A percentile compares a stretch with the other conserved stretches of the same genome.
Conservation (phyloP, 2,113 vertebrate species). For the Capra hircus region DNA sequence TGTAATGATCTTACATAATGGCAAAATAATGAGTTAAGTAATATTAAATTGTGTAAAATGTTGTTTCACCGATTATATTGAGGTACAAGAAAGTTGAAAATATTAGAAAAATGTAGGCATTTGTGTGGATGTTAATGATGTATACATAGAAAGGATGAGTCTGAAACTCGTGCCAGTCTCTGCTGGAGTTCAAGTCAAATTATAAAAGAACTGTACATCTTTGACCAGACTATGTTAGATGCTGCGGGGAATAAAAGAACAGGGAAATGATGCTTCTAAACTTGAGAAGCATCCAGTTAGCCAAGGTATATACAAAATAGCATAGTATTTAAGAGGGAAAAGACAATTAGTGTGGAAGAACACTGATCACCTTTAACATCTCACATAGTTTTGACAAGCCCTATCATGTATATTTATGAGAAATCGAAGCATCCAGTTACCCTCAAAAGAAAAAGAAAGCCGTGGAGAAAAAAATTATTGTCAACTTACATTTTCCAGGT, state of each 20-base stretch:
- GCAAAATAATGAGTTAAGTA: background rate
- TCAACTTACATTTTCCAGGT: slow-evolving; percentile 68
- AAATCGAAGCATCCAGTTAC: background rate
- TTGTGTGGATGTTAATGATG: background rate
- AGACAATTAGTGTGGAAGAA: background rate
- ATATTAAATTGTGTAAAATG: background rate
- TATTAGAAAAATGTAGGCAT: background rate
- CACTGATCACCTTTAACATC: background rate
- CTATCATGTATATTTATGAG: background rate
- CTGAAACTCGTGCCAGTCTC: background rate
- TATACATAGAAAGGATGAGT: background rate
- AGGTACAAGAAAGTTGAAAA: background rate
- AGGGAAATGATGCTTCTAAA: background rate
- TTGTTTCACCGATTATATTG: background rate
- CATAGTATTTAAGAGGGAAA: background rate
- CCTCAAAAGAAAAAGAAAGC: background rate
- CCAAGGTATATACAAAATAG: background rate
- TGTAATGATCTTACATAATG: background rate
- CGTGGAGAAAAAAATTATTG: background rate
- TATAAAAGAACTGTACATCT: background rate
- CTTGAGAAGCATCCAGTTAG: background rate
- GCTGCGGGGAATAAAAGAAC: background rate
- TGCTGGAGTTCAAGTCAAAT: background rate
- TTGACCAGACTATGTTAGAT: background rate
- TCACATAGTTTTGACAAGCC: background rate